Base-by-base conservation (phyloP, 1,140 invertebrate genomes). In the Triops cancriformis region DNA sequence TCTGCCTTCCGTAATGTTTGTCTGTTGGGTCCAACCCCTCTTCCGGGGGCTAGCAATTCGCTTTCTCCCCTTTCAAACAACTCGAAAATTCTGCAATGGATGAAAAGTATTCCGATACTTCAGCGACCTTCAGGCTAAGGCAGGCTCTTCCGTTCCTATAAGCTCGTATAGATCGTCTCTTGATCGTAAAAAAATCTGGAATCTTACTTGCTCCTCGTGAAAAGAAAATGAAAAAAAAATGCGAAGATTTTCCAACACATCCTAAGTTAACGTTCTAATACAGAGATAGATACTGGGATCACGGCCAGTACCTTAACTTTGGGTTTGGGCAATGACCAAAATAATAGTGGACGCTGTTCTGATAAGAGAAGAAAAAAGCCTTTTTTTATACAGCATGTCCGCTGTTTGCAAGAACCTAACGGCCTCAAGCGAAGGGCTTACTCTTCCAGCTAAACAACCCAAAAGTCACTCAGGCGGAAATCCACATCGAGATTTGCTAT, bases 401-500 rank as follows among this genome's bases (percentile, higher is more conserved):
- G 51, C n/a, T 45, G 51, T 64, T 64, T 18, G 51, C 51, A 64
- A 1, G 51, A 23, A 37, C 2, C 2, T 37, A 37, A 18, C 51
- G 51, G n/a, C 51, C 51, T 4, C 31, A 64, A 64, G 23, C 6
- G n/a, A 64, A 64, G 51, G 18, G 23, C 51, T 23, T 23, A 18
- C 51, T 64, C 7, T 23, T 64, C 2, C 51, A 18, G 14, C 51
- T 23, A 18, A 64, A 64, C 31, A 37, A 37, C 31, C 31, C 7
- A 64, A 64, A 64, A 64, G 51, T 64, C n/a, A 64, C 51, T 64
- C 51, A 14, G 14, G 51, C 51, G 51, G 51, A 64, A 64, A 64
- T 64, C 51, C 51, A 64, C 51, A 64, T 64, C 51, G 51, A 64
- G 51, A 64, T 64, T 64, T 64, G 14, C 51, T 64, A 64, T 64